A percentile compares a stretch with the other conserved stretches of the same genome.
These are phyloP conservation scores for Chelon labrosus DNA, from an alignment of 2,797 vertebrate genomes.

Conservation along the genomic window DNA sequence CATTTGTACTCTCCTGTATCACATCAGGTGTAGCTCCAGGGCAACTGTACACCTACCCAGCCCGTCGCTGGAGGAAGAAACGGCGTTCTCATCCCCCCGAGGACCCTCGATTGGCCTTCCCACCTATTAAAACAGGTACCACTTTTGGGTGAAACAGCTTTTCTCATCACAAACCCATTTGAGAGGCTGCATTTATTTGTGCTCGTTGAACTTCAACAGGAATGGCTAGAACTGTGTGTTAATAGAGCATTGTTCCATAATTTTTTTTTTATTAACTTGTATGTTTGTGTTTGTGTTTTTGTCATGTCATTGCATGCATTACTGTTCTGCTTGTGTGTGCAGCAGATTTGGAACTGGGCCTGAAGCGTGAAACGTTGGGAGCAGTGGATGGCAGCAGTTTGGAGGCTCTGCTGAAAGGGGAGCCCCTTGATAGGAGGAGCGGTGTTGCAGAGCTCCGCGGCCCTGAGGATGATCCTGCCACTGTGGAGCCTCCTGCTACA, in stretches of 20 bases:
- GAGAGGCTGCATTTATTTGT: background rate
- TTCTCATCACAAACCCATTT: background rate
- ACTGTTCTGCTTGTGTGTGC: slow-evolving; percentile 16
- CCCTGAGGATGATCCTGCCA: slow-evolving; percentile 87
- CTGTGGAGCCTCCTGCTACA: slow-evolving; percentile 89
- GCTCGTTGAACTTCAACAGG: background rate
- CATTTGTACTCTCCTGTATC: background rate
- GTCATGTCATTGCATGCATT: background rate
- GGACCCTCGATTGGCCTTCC: slow-evolving; percentile 93
- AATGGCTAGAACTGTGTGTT: background rate
- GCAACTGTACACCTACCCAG: slow-evolving; percentile 96
- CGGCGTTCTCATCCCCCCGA: slow-evolving; percentile 95
- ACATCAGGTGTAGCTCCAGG: slow-evolving; percentile 92
- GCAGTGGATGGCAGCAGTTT: slow-evolving; percentile 94
- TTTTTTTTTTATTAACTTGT: background rate
- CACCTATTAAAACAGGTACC: slow-evolving; percentile 94
- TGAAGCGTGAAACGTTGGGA: slow-evolving; percentile 93
- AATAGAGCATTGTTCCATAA: background rate
- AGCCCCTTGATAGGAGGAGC: slow-evolving; percentile 90
- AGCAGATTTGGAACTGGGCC: slow-evolving; percentile 84
- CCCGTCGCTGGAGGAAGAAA: slow-evolving; percentile 96
- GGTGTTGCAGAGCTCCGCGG: slow-evolving; percentile 85
- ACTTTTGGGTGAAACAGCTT: background rate
- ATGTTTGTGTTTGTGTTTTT: background rate
- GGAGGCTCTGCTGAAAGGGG: slow-evolving; percentile 93